phyloP scores from a whole-genome alignment of 2,113 vertebrate genomes.

The Ibidorhyncha struthersii region DNA sequence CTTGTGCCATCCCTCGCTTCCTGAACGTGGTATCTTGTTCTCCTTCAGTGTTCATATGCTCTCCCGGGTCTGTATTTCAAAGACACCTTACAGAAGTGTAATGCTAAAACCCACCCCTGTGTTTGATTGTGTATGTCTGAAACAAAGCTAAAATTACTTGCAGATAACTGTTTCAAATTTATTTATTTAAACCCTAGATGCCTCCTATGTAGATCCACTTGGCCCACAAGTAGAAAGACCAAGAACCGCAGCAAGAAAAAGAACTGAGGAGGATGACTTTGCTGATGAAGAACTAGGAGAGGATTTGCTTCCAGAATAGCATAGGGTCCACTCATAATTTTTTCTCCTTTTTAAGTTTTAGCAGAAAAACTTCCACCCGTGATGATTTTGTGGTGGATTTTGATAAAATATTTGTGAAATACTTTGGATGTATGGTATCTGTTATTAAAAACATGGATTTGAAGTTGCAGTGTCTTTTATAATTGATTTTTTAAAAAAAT shows the following conservation, averaged over 20 bases:
- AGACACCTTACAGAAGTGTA: neutral
- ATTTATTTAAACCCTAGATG: constrained; percentile 79
- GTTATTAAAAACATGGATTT: constrained; percentile 7
- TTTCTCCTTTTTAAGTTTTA: neutral
- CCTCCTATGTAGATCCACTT: constrained; percentile 90
- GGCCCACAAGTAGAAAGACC: constrained; percentile 92
- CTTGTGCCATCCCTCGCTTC: neutral
- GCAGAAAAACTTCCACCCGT: neutral
- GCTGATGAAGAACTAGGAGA: constrained; percentile 94
- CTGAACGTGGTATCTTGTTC: neutral
- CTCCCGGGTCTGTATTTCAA: neutral
- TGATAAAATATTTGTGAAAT: neutral
- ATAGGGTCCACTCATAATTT: neutral
- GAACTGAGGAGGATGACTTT: constrained; percentile 89
- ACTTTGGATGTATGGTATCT: neutral
- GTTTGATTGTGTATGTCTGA: neutral
- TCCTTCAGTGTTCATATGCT: neutral
- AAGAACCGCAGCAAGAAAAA: constrained; percentile 89
- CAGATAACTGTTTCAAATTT: neutral
- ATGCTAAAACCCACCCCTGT: neutral
- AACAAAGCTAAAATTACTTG: neutral
- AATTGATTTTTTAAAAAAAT: neutral
- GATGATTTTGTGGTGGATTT: constrained; percentile 5
- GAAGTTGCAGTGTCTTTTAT: neutral
- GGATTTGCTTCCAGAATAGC: constrained; percentile 91